These are phyloP conservation scores for Clistopyga incitator DNA, from an alignment of 2,888 invertebrate species.

Conservation along the genomic window DNA sequence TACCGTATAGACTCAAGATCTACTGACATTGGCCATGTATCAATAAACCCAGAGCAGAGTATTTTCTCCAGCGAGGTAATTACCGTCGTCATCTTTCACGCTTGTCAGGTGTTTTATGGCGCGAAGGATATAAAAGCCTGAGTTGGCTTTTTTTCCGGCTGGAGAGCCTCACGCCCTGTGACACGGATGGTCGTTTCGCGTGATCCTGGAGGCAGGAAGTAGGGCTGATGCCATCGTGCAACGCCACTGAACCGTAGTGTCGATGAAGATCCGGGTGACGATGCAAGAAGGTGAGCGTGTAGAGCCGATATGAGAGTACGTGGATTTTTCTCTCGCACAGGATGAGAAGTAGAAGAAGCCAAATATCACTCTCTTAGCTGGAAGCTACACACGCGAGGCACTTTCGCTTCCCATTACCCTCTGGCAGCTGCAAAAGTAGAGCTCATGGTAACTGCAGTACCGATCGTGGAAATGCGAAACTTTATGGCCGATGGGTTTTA, in stretches of 20 bases:
- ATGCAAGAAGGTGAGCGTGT: slow-evolving; percentile 13
- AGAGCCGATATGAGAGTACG: slow-evolving; percentile 22
- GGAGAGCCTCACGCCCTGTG: slow-evolving; percentile 7
- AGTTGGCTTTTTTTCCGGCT: slow-evolving; percentile 30
- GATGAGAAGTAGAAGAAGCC: slow-evolving; percentile 6
- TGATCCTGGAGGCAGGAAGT: slow-evolving; percentile 18
- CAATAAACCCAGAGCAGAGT: slow-evolving; percentile 3
- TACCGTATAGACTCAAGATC: neutral
- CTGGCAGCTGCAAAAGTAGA: slow-evolving; percentile 15
- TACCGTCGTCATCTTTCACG: slow-evolving; percentile 39
- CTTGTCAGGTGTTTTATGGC: slow-evolving; percentile 38
- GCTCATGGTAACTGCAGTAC: slow-evolving; percentile 48
- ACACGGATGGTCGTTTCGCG: slow-evolving; percentile 24
- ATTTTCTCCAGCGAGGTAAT: slow-evolving; percentile 23
- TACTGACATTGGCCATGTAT: neutral
- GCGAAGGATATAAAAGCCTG: slow-evolving; percentile 31
- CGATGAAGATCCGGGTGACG: slow-evolving; percentile 30
- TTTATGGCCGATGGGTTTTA: slow-evolving; percentile 64
- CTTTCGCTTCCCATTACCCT: slow-evolving; percentile 1
- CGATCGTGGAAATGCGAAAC: slow-evolving; percentile 57
- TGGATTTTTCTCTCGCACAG: slow-evolving; percentile 16
- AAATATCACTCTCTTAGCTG: slow-evolving; percentile 43
- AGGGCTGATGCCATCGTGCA: slow-evolving; percentile 25
- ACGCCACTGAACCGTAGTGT: slow-evolving; percentile 10
- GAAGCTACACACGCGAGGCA: neutral